phyloP scores from a whole-genome alignment of 2,888 invertebrate species.

The Charanyca ferruginea region DNA sequence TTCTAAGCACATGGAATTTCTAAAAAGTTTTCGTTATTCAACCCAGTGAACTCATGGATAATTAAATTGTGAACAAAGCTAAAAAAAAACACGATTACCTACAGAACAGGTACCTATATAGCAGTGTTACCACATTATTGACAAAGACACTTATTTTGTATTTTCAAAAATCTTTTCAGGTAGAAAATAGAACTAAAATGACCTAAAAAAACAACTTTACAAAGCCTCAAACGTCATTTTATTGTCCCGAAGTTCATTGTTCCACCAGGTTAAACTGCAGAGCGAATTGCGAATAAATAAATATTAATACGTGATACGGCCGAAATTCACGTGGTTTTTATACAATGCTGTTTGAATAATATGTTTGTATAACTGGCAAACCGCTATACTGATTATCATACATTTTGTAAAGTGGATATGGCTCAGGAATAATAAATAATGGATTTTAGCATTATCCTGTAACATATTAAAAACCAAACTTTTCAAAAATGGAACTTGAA shows the following conservation, averaged over 20 bases:
- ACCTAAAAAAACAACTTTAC: slow-evolving; percentile 12
- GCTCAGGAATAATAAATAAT: no score
- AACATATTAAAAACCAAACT: no score
- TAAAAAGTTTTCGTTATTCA: not conserved
- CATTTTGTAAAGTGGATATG: slow-evolving; percentile 3
- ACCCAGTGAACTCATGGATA: not conserved
- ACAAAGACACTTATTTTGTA: not conserved
- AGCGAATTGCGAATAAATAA: slow-evolving; percentile 33
- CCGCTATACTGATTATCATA: slow-evolving; percentile 26
- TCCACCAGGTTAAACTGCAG: slow-evolving; percentile 9
- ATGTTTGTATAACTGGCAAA: not conserved
- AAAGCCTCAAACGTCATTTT: not conserved
- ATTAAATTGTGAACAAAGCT: no score
- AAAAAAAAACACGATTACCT: no score
- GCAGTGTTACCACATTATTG: no score
- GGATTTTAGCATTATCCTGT: no score
- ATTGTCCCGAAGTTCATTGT: slow-evolving; percentile 27
- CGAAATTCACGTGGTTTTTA: slow-evolving; percentile 37
- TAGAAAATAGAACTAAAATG: not conserved
- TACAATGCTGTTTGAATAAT: slow-evolving; percentile 15
- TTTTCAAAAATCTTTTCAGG: not conserved
- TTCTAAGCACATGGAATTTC: no score
- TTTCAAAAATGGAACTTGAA: no score
- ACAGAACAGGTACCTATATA: no score
- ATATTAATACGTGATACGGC: slow-evolving; percentile 21